Percentiles rank a stretch among this genome's conserved stretches.
phyloP scores from a whole-genome alignment of 1,140 invertebrate genomes.

The Pararge aegeria region DNA sequence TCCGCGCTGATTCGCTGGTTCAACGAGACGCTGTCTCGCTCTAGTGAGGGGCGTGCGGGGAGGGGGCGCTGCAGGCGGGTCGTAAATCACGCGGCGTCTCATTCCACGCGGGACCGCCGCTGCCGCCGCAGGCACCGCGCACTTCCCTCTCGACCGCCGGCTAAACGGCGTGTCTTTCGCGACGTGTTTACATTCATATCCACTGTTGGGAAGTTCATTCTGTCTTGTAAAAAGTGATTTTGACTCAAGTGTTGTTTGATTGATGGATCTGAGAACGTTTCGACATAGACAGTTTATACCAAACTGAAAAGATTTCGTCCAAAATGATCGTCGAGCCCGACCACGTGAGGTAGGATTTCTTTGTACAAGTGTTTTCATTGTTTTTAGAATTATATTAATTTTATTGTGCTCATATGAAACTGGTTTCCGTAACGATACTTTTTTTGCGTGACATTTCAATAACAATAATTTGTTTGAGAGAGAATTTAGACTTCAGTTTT shows the following conservation, averaged over 20 bases:
- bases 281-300: slow-evolving; percentile 41
- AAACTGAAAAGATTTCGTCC: slow-evolving; percentile 67
- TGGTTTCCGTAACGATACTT: neutral
- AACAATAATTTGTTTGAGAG: neutral
- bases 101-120: slow-evolving; percentile 78
- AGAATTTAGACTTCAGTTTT: no score
- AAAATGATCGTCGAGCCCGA: slow-evolving; percentile 76
- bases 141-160: slow-evolving; percentile 69
- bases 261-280: slow-evolving; percentile 61
- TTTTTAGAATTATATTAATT: slow-evolving; percentile 28
- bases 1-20: slow-evolving; percentile 26
- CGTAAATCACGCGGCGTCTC: slow-evolving; percentile 78
- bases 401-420: slow-evolving; percentile 19
- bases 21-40: slow-evolving; percentile 42
- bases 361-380: slow-evolving; percentile 52
- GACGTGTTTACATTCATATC: slow-evolving; percentile 68
- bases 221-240: slow-evolving; percentile 53
- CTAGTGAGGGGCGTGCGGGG: slow-evolving; percentile 56
- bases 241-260: slow-evolving; percentile 60
- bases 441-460: neutral
- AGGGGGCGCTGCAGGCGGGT: slow-evolving; percentile 73
- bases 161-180: slow-evolving; percentile 70
- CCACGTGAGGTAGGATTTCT: slow-evolving; percentile 70
- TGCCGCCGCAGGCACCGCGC: slow-evolving; percentile 70
- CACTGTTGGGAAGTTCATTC: slow-evolving; percentile 57